These are phyloP conservation scores for Thamnophis elegans DNA, from an alignment of 2,797 vertebrate genomes.

Conservation along the genomic window DNA sequence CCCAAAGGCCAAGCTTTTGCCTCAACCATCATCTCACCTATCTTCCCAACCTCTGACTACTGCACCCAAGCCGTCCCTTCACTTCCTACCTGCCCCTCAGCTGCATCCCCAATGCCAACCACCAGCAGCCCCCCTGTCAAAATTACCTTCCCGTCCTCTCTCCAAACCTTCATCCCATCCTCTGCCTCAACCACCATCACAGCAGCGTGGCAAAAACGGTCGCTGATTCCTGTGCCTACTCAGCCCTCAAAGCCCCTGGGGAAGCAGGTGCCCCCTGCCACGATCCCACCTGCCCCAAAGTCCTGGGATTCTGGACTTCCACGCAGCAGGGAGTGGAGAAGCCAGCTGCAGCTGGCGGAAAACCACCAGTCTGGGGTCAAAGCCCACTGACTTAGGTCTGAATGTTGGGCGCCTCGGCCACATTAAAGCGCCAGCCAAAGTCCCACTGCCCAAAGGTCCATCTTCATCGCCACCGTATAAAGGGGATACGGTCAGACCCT, in stretches of 20 bases:
- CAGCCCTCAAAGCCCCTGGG: background rate
- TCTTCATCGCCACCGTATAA: background rate
- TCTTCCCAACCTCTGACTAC: background rate
- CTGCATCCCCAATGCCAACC: background rate
- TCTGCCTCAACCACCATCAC: background rate
- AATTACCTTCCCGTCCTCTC: background rate
- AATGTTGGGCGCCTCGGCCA: background rate
- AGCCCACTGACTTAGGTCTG: background rate
- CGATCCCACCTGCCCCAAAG: background rate
- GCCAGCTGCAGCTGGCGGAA: background rate
- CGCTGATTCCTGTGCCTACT: background rate
- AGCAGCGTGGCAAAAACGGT: background rate
- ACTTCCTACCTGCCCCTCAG: background rate
- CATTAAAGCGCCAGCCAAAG: background rate
- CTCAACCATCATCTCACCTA: background rate
- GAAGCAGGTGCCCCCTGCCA: background rate
- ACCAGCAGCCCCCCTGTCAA: background rate
- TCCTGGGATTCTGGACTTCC: background rate
- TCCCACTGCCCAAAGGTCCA: too few species aligned
- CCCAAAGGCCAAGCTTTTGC: background rate
- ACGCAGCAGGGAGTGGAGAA: background rate
- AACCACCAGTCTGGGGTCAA: background rate
- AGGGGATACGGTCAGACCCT: background rate
- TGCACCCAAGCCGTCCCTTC: background rate
- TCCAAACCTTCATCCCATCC: background rate